Conservation (phyloP, 2,113 vertebrate genomes). For the Pelecanoides urinatrix region DNA sequence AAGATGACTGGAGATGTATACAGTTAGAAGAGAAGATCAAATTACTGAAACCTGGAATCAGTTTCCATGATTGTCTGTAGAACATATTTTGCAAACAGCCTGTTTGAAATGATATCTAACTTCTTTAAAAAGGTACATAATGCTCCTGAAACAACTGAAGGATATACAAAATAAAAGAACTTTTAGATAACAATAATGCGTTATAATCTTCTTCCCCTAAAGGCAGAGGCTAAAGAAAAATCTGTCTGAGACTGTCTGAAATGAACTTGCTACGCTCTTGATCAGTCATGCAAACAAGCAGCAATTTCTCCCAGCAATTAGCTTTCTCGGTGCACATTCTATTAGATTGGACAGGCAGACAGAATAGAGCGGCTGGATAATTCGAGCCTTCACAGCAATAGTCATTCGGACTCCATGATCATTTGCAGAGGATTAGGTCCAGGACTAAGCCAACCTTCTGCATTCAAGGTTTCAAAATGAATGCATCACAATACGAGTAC, state of each 20-base stretch:
- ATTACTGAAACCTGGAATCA: not conserved
- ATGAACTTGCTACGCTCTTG: constrained; percentile 79
- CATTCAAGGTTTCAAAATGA: not conserved
- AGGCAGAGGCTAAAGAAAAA: constrained; percentile 80
- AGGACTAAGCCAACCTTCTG: constrained; percentile 26
- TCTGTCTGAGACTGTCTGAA: constrained; percentile 81
- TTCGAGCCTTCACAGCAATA: constrained; percentile 39
- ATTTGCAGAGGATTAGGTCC: constrained; percentile 54
- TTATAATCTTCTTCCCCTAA: constrained; percentile 79
- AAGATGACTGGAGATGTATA: not conserved
- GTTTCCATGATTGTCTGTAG: not conserved
- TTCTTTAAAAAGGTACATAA: not conserved
- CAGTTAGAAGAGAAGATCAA: not conserved
- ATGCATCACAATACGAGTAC: not conserved
- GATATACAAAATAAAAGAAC: constrained; percentile 47
- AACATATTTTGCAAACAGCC: not conserved
- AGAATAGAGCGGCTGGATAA: constrained; percentile 21
- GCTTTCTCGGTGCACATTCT: constrained; percentile 76
- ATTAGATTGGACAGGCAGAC: constrained; percentile 77
- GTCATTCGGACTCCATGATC: constrained; percentile 30
- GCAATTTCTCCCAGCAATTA: constrained; percentile 83
- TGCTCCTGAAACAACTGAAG: constrained; percentile 48
- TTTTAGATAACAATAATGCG: constrained; percentile 69
- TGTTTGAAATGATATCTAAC: not conserved
- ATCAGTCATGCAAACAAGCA: constrained; percentile 83